Base-by-base conservation (phyloP, 2,113 vertebrate species). In the Megaceryle torquata region DNA sequence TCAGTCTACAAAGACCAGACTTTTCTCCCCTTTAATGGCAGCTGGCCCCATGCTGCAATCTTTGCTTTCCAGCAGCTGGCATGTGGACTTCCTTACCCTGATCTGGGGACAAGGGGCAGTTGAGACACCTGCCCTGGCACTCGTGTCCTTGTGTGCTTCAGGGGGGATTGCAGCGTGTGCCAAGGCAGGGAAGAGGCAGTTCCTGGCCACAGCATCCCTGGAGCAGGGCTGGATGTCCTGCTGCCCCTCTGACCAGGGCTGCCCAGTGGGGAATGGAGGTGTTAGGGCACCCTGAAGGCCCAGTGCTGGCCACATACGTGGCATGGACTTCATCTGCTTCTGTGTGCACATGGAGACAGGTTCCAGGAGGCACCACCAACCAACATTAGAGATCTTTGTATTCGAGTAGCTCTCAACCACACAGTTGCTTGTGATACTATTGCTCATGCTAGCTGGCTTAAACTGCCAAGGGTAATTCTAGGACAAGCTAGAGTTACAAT, bases 401-500 rank as follows among this genome's bases (percentile, higher is more conserved):
- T 31, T 71, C 39, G 78, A 70, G 56, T 65, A 71, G 57, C 31
- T 51, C 74, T 68, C 48, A 60, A 1, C 53, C 37, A 14, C 43
- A 60, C 61, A 3, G 71, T 86, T 75, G 33, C 56, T 64, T 43
- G 22, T 85, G 54, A 69, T 93, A 57, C 31, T 92, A n/a, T 44
- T 91, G 87, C 91, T 92, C 50, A 26, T 39, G 63, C 19, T 91
- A 57, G 81, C 87, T 85, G 67, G 78, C 68, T 96, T 82, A 63
- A 95, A 91, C 86, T 50, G 89, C 70, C 69, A 64, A 89, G 93
- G 86, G 91, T 97, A 95, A 95, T 91, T 88, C 89, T 94, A 95
- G 93, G 95, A 96, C 94, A 93, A 85, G 71, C 78, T 96, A 77
- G 87, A 89, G 54, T 85, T 94, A 91, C 89, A 85, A 46, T 81